Evolutionary conservation across 2,113 vertebrate genomes (phyloP), one percentile per base, ranked within the genome.

Genomic region (Pterocles orientalis): DNA sequence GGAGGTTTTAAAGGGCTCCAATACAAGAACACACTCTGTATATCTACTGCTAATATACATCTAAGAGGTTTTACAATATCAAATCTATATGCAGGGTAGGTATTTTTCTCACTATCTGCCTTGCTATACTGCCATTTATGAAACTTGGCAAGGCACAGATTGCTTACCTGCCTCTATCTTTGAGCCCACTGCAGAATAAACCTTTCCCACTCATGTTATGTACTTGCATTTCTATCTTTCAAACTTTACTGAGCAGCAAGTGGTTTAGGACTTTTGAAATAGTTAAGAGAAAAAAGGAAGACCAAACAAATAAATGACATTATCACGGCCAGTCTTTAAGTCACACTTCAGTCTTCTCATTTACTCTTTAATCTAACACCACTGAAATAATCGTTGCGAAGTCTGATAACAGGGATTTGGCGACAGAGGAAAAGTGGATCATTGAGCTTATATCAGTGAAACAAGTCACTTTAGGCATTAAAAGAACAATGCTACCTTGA

Each of bases 401-500:
- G 45, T 24, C 65, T 72, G 83, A 23, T 76, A 92, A 54, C 0
- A 53, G 57, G 54, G 69, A 69, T 75, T 71, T 86, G 57, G 29
- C 2, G 0, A 51, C 56, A 82, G 72, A 33, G 36, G 16, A 23
- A 31, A 71, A 86, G 60, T 31, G n/a, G 53, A 41, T 92, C 28
- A 2, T 10, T 64, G 80, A 45, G 41, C 12, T 78, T 64, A 0
- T 41, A 75, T 48, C 77, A 88, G 39, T 10, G 8, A 91, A 92
- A 75, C 15, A 11, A 79, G 68, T 61, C 77, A 82, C 61, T 83
- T 47, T 1, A 57, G 21, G 83, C 48, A 66, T 79, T 76, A 76
- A 56, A 88, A 82, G 80, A 96, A 92, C 90, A 96, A 94, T 72
- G 23, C 34, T 17, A 96, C 95, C 92, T 95, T 86, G 83, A 90